Evolutionary conservation across 2,113 vertebrate genomes (phyloP).

Genomic region (Phalacrocorax aristotelis): DNA sequence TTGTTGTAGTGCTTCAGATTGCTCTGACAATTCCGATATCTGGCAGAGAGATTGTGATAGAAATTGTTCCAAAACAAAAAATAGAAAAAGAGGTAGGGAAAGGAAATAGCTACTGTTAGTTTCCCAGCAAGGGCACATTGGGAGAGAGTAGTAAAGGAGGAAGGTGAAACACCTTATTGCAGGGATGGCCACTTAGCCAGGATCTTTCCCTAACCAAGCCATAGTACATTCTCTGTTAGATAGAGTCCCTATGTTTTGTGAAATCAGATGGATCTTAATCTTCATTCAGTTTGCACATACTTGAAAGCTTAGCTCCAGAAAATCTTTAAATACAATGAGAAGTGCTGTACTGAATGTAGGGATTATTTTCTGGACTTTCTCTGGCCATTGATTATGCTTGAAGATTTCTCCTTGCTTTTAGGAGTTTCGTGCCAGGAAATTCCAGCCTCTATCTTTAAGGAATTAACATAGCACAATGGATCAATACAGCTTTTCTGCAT

Average conservation of each 20-base stretch:
- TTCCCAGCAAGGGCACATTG: background rate
- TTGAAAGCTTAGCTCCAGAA: constrained; percentile 53
- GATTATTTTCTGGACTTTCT: constrained; percentile 34
- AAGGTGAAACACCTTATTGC: background rate
- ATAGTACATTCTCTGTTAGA: background rate
- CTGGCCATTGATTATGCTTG: background rate
- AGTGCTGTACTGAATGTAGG: constrained; percentile 26
- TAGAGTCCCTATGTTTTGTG: background rate
- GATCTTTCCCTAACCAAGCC: background rate
- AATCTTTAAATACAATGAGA: constrained; percentile 34
- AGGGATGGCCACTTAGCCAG: background rate
- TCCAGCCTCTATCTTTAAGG: constrained; percentile 43
- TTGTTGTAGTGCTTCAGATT: background rate
- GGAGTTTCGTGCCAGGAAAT: constrained; percentile 47
- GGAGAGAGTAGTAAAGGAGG: background rate
- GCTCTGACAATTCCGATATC: background rate
- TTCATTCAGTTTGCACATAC: constrained; percentile 12
- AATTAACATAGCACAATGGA: constrained; percentile 60
- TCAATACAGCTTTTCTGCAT: constrained; percentile 49
- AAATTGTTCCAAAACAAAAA: background rate
- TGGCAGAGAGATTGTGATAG: background rate
- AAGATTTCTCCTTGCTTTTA: constrained; percentile 33
- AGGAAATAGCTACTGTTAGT: background rate
- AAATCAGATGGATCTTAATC: constrained; percentile 6
- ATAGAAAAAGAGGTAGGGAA: background rate